A percentile compares a stretch with the other conserved stretches of the same genome.
phyloP scores from a whole-genome alignment of 2,113 vertebrate species.

The Manacus vitellinus region DNA sequence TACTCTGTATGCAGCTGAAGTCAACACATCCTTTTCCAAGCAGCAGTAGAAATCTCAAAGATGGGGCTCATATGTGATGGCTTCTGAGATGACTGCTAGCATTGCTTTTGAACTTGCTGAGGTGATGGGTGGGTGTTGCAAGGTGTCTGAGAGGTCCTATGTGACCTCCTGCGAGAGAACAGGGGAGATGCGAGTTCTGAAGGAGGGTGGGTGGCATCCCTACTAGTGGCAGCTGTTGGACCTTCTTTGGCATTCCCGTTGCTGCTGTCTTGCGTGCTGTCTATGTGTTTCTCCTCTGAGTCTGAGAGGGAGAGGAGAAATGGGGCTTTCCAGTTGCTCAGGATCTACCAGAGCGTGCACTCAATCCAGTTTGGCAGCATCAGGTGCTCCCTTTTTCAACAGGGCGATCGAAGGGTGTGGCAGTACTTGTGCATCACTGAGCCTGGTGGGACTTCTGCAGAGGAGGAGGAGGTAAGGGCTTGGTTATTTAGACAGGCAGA shows the following conservation, averaged over 20 bases:
- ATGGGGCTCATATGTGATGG: not conserved
- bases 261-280: not conserved
- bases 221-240: not conserved
- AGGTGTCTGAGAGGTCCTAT: not conserved
- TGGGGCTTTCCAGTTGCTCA: not conserved
- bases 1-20: not conserved
- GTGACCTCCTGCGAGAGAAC: accelerated
- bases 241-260: not conserved
- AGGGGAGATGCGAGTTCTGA: not conserved
- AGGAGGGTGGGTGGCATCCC: not conserved
- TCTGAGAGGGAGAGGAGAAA: not conserved
- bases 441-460: not conserved
- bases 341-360: not conserved
- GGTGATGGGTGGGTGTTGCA: not conserved
- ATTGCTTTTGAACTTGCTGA: not conserved
- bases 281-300: not conserved
- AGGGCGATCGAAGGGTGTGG: accelerated
- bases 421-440: not conserved
- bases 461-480: not conserved
- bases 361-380: not conserved
- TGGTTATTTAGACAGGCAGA: not conserved
- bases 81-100: not conserved
- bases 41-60: not conserved
- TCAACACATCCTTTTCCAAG: not conserved
- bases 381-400: accelerated